A percentile compares a stretch with the other conserved stretches of the same genome.
phyloP scores from a whole-genome alignment of 2,888 invertebrate genomes.

The Rhopalosiphum nymphaeae region DNA sequence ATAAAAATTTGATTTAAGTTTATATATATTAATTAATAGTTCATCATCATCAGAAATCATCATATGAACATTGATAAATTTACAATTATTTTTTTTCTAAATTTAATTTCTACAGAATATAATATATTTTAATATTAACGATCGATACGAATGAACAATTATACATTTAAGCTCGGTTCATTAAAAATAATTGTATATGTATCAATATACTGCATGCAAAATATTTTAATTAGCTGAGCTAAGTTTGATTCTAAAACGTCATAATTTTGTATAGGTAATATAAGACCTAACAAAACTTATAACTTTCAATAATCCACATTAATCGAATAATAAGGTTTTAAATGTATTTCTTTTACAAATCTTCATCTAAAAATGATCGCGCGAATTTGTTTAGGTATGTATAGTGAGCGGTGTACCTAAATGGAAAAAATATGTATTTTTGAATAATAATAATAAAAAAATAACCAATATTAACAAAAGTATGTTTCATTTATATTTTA shows the following conservation, averaged over 20 bases:
- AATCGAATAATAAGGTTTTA: not conserved
- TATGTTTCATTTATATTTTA: not conserved
- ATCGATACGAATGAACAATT: not conserved
- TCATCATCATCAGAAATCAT: not conserved
- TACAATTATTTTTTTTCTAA: not conserved
- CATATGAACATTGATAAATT: not conserved
- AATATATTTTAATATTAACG: not conserved
- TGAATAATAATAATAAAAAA: too few relatives aligned
- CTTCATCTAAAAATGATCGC: fast-evolving
- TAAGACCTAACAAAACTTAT: too few relatives aligned
- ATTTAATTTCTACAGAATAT: not conserved
- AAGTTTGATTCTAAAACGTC: not conserved
- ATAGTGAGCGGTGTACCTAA: not conserved
- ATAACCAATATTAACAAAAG: not conserved
- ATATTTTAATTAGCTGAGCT: not conserved
- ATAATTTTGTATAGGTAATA: too few relatives aligned
- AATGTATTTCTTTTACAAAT: not conserved
- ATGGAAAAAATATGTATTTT: too few relatives aligned
- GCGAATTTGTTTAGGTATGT: not conserved
- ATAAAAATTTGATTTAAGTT: not conserved
- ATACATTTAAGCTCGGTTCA: not conserved
- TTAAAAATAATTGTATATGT: not conserved
- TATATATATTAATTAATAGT: not conserved
- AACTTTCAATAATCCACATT: too few relatives aligned
- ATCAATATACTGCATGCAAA: not conserved